Evolutionary conservation across 2,113 vertebrate genomes (phyloP), one percentile per base, ranked within the genome.

Genomic region (Phodopus roborovskii): DNA sequence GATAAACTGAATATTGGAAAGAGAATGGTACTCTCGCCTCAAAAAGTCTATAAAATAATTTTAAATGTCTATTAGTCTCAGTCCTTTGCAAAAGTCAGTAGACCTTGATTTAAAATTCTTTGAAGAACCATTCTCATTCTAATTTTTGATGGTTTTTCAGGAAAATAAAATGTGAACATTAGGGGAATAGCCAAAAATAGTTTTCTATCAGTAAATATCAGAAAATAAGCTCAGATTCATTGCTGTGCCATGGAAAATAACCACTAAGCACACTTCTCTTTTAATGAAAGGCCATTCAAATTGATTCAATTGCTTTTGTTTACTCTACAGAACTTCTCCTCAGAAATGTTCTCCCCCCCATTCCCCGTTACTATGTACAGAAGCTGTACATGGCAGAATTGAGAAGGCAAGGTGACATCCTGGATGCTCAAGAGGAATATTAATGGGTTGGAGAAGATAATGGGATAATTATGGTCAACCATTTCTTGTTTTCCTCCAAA

Each of bases 331-430:
- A 64, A 83, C 85, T 94, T 95, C 90, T 82, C 90, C 26, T 81
- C 96, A 97, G 95, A 90, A 94, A 88, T 36, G 39, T 42, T 92
- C 39, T 36, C 48, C 28, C 92, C 26, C 42, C 56, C 42, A 8
- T 10, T 8, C 7, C 33, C 90, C 22, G 96, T 98, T 95, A 78
- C 94, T 97, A 97, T 95, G 95, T 97, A 95, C 92, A 70, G 93
- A 96, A 95, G 84, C 56, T 39, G 58, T 68, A 60, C 6, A 20
- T 73, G 71, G 84, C 75, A 90, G 75, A 77, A 22, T 78, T 92
- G 30, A 88, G 62, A 83, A 28, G 71, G 84, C 66, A 94, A 95
- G 92, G 90, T 53, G 88, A 39, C 71, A 85, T n/a, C 79, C 19
- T 74, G 56, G 39, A 62, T 53, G 66, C 70, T 71, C 39, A 53